Conservation (phyloP, 2,888 invertebrate genomes). For the Drosophila lacicola region DNA sequence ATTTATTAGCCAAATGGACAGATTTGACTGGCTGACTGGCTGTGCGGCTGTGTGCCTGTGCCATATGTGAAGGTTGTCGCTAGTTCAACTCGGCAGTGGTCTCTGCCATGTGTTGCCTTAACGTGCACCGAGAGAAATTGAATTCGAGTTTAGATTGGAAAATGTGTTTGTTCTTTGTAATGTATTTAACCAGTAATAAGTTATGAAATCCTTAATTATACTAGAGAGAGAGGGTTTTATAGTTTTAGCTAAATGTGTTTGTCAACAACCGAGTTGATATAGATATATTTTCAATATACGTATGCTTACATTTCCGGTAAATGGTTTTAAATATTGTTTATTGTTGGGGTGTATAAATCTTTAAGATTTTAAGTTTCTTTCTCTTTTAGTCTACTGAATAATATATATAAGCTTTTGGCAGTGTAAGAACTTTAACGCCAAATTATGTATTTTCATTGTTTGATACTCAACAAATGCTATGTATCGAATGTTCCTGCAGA, state of each 20-base stretch:
- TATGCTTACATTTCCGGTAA: too few relatives aligned
- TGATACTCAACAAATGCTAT: conserved; percentile 42
- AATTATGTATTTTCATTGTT: conserved; percentile 50
- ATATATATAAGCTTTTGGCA: not conserved
- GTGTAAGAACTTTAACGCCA: conserved; percentile 43
- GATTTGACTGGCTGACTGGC: conserved; percentile 83
- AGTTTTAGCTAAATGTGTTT: too few relatives aligned
- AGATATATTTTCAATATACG: too few relatives aligned
- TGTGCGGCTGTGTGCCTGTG: conserved; percentile 35
- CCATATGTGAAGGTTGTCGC: conserved; percentile 65
- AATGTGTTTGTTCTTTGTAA: not conserved
- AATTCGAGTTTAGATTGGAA: not conserved
- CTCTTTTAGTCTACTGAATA: too few relatives aligned
- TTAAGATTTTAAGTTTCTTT: too few relatives aligned
- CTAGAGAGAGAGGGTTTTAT: too few relatives aligned
- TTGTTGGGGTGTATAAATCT: too few relatives aligned
- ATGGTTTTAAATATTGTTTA: too few relatives aligned
- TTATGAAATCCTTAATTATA: too few relatives aligned
- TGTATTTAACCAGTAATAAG: too few relatives aligned
- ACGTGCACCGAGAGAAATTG: conserved; percentile 57
- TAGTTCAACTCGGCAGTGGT: conserved; percentile 19
- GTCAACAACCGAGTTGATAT: too few relatives aligned
- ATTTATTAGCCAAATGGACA: conserved; percentile 85
- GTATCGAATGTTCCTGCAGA: conserved; percentile 34
- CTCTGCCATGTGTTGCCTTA: conserved; percentile 34